Percentiles rank a stretch among this genome's conserved stretches.
phyloP scores from a whole-genome alignment of 2,113 vertebrate genomes.

The Lagenorhynchus albirostris region DNA sequence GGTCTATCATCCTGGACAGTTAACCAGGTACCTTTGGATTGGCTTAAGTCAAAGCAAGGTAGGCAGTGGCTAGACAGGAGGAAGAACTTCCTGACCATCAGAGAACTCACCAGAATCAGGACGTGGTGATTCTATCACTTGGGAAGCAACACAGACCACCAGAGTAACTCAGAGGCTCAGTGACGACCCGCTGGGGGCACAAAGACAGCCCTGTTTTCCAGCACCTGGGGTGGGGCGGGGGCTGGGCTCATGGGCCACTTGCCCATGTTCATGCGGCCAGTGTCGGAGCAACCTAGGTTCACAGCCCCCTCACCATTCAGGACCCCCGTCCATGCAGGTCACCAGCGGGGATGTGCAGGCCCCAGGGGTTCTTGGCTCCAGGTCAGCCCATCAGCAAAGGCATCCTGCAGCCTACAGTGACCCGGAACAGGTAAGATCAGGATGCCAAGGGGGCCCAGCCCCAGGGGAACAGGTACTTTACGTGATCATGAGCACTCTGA shows the following conservation, averaged over 20 bases:
- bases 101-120: neutral
- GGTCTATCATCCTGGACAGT: no score
- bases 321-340: conserved; percentile 88
- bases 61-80: neutral
- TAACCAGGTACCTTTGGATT: neutral
- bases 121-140: neutral
- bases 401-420: conserved; percentile 80
- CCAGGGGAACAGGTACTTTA: neutral
- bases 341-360: conserved; percentile 86
- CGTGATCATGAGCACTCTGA: no score
- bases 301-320: conserved; percentile 65
- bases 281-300: no score
- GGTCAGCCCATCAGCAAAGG: conserved; percentile 88
- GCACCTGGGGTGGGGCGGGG: neutral
- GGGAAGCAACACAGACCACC: neutral
- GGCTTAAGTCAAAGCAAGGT: neutral
- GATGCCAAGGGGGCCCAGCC: neutral
- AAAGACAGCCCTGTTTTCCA: no score
- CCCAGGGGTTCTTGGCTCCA: conserved; percentile 78
- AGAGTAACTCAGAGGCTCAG: neutral
- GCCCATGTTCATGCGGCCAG: neutral
- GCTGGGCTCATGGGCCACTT: neutral
- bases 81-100: neutral
- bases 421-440: conserved; percentile 87
- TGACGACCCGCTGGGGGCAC: neutral